Conservation (phyloP, 2,888 invertebrate species). For the Cartodere bifasciata region DNA sequence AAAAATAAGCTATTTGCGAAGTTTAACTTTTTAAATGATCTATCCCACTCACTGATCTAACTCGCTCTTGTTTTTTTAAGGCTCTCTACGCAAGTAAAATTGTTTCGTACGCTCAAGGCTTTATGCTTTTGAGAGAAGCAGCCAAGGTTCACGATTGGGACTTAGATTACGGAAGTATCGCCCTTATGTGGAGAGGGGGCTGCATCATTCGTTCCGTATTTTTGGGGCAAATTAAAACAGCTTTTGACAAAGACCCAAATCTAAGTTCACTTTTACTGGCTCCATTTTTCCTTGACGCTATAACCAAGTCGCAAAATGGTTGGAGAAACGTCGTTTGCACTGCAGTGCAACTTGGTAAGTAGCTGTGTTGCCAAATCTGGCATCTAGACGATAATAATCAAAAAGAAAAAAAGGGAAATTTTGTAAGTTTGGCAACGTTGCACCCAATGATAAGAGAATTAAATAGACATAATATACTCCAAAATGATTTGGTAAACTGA, state of each 20-base stretch:
- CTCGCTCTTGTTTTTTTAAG: no score
- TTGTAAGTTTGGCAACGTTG: no score
- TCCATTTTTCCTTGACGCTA: slow-evolving; percentile 81
- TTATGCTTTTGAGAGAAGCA: slow-evolving; percentile 89
- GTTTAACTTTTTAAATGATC: no score
- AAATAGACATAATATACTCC: no score
- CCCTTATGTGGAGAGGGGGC: slow-evolving; percentile 99
- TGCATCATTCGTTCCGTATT: slow-evolving; percentile 92
- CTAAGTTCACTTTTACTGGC: slow-evolving; percentile 82
- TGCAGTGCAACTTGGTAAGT: slow-evolving; percentile 36
- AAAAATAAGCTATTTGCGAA: no score
- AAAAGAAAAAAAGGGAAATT: no score
- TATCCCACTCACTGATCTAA: no score
- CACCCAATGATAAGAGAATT: no score
- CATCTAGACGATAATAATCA: no score
- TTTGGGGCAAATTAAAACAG: slow-evolving; percentile 82
- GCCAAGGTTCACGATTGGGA: slow-evolving; percentile 87
- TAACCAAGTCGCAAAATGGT: slow-evolving; percentile 66
- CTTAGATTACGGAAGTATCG: slow-evolving; percentile 93
- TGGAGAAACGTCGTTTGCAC: slow-evolving; percentile 75
- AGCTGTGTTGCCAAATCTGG: no score
- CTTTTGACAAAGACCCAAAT: slow-evolving; percentile 80
- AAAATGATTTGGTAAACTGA: no score
- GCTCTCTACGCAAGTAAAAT: slow-evolving; percentile 97
- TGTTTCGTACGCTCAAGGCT: slow-evolving; percentile 97